Evolutionary conservation across 2,888 invertebrate species (phyloP).

Genomic region (Drosophila hawaiiensis): DNA sequence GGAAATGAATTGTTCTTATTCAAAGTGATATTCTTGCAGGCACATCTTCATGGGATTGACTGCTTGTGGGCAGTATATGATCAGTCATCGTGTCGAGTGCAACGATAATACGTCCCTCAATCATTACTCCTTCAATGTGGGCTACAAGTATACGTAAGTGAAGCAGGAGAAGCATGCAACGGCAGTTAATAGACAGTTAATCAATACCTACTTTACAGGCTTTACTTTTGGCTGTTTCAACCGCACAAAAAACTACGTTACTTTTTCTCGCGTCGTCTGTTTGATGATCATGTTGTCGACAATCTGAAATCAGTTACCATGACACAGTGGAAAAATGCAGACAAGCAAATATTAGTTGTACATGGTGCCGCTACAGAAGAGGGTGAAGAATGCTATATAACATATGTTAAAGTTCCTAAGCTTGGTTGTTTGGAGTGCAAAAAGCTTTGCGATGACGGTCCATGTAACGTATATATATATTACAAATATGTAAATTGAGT

Average conservation of each 20-base stretch:
- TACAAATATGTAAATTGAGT: neutral
- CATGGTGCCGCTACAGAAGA: slow-evolving; percentile 86
- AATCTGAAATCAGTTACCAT: slow-evolving; percentile 88
- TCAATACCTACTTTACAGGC: slow-evolving; percentile 56
- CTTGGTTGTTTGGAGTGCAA: slow-evolving; percentile 88
- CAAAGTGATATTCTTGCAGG: slow-evolving; percentile 85
- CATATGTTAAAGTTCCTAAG: slow-evolving; percentile 87
- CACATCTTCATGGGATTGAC: slow-evolving; percentile 98
- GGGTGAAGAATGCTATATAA: slow-evolving; percentile 85
- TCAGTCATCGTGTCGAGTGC: slow-evolving; percentile 91
- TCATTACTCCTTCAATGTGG: slow-evolving; percentile 87
- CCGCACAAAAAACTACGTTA: slow-evolving; percentile 83
- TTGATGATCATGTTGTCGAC: slow-evolving; percentile 88
- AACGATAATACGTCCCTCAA: slow-evolving; percentile 86
- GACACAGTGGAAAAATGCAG: slow-evolving; percentile 88
- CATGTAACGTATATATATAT: slow-evolving; percentile 67
- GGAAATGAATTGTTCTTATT: neutral
- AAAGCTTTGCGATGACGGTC: slow-evolving; percentile 84
- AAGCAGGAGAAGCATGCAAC: neutral
- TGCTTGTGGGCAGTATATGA: slow-evolving; percentile 96
- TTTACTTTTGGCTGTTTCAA: slow-evolving; percentile 85
- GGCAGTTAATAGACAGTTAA: neutral
- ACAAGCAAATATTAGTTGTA: slow-evolving; percentile 87
- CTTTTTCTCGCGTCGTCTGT: slow-evolving; percentile 87
- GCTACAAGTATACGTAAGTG: slow-evolving; percentile 88